These are phyloP conservation scores for Drosophila cracens DNA, from an alignment of 2,888 invertebrate species.

Conservation along the genomic window DNA sequence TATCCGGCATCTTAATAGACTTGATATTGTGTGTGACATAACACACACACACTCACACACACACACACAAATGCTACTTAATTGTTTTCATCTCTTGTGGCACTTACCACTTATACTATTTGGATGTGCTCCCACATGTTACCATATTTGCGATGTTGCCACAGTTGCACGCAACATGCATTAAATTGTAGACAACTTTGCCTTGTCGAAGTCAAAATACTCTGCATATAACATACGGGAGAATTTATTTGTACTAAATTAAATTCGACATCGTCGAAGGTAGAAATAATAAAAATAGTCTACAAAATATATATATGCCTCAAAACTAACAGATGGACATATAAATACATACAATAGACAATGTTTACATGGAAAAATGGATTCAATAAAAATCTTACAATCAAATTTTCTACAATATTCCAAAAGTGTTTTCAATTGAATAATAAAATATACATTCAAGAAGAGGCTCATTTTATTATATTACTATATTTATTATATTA, in stretches of 20 bases:
- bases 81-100: constrained; percentile 13
- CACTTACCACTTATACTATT: constrained; percentile 17
- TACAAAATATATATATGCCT: too few relatives aligned
- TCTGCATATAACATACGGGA: not conserved
- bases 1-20: not conserved
- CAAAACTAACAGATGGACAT: not conserved
- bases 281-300: not conserved
- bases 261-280: not conserved
- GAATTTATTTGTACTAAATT: not conserved
- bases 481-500: not conserved
- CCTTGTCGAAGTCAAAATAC: not conserved
- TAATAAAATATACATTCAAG: not conserved
- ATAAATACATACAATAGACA: not conserved
- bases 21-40: constrained; percentile 13
- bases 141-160: constrained; percentile 30
- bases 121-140: not conserved
- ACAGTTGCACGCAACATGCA: constrained; percentile 42
- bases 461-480: not conserved
- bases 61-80: not conserved
- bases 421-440: not conserved
- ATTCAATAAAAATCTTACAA: too few relatives aligned
- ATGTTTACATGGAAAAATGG: too few relatives aligned
- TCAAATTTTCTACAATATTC: not conserved
- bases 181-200: constrained; percentile 33
- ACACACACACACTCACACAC: not conserved